Evolutionary conservation across 2,888 invertebrate species (phyloP), one percentile per base, ranked within the genome.

Genomic region (Desoria tigrina): DNA sequence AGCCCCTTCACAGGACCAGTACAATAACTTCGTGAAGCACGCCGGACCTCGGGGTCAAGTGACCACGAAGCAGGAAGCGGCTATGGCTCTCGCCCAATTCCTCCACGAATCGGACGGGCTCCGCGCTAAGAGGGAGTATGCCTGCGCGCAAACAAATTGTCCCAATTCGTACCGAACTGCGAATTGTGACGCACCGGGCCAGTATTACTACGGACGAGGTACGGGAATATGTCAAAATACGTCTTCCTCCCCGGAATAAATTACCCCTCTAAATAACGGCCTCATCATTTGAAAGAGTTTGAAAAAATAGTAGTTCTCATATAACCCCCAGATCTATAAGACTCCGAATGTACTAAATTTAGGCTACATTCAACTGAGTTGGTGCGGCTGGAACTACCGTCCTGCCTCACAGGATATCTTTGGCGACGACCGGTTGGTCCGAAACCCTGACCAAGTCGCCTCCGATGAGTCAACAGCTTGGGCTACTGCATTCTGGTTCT

Each of bases 51-150:
- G 65, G 32, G 74, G 69, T 21, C 26, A 21, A 14, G 71, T 74
- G 23, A 61, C 61, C 1, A 45, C 57, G 1, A 67, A 71, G 49
- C 62, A 71, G 45, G 75, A 75, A 54, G 71, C 73, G 7, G 75
- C 75, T 3, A 74, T 74, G 75, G 71, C 69, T 27, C 61, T 75
- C 0, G 68, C 75, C 14, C 72, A 75, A 3, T 69, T 55, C 42
- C 56, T 73, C 1, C 71, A 72, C 26, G 75, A 75, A 50, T 69
- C 72, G 16, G 73, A 61, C 27, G 73, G 75, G 55, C 57, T 73
- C 0, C 26, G 57, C 9, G 64, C 65, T 9, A 70, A 68, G 50
- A 27, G 73, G 26, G 75, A 75, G 42, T 69, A 66, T 27, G 51
- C 54, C 14, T 75, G 75, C 39, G 51, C 24, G 4, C 16, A 63